Conservation (phyloP, 37 sponge, comb jelly and placozoan species). For the Bolinopsis microptera region DNA sequence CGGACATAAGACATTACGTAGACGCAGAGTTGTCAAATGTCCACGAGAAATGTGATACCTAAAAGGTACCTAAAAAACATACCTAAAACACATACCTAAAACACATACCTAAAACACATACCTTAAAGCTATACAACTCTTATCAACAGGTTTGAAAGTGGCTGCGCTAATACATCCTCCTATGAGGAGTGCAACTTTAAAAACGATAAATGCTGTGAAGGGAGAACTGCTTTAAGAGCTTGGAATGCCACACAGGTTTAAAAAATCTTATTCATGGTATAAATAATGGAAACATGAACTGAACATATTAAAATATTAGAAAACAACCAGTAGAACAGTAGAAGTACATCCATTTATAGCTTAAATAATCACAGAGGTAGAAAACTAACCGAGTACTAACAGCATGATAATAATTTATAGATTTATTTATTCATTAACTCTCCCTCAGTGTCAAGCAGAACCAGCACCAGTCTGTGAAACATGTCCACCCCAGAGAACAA, state of each 20-base stretch:
- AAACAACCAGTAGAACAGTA: too few species aligned
- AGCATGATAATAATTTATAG: neutral
- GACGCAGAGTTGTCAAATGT: too few species aligned
- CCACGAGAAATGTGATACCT: too few species aligned
- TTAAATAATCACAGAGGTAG: neutral
- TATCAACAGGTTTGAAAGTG: constrained; percentile 11
- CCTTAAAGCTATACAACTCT: too few species aligned
- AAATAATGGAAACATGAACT: too few species aligned
- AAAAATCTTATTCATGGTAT: too few species aligned
- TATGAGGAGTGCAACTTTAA: neutral
- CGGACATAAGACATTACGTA: too few species aligned
- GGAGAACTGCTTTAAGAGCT: neutral
- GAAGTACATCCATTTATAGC: neutral
- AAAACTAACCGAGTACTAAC: neutral
- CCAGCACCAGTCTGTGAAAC: neutral
- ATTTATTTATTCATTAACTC: too few species aligned
- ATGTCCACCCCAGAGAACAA: neutral
- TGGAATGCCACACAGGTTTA: constrained; percentile 46
- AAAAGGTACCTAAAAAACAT: neutral
- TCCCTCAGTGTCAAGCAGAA: constrained; percentile 39
- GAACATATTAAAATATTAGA: too few species aligned
- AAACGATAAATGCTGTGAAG: constrained; percentile 2
- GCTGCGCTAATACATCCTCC: neutral
- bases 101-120: neutral
- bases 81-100: neutral